Evolutionary conservation across 2,113 vertebrate species (phyloP).

Genomic region (Peromyscus leucopus): DNA sequence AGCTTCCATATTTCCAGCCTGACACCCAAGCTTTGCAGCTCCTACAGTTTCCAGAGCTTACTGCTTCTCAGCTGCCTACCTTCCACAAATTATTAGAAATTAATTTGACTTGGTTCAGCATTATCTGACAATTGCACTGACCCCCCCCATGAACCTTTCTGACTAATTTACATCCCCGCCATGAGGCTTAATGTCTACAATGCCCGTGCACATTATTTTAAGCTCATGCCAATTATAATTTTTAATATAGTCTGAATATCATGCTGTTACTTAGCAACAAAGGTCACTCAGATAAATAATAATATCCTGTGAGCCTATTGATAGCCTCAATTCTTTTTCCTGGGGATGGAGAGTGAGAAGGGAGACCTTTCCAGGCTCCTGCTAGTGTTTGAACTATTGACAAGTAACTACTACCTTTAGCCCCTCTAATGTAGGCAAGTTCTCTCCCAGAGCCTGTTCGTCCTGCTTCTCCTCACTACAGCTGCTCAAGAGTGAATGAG

Average conservation of each 20-base stretch:
- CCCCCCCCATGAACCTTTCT: constrained; percentile 76
- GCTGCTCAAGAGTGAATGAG: neutral
- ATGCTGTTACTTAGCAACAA: constrained; percentile 83
- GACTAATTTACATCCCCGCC: constrained; percentile 81
- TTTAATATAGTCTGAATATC: constrained; percentile 83
- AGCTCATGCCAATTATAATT: constrained; percentile 82
- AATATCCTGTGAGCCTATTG: constrained; percentile 71
- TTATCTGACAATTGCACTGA: constrained; percentile 83
- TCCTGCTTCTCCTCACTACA: neutral
- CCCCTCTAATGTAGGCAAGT: neutral
- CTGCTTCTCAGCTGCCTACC: constrained; percentile 70
- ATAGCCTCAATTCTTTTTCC: constrained; percentile 73
- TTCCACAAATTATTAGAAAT: constrained; percentile 79
- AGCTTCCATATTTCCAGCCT: constrained; percentile 76
- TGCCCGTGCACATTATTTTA: constrained; percentile 80
- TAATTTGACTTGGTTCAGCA: constrained; percentile 85
- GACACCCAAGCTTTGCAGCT: constrained; percentile 68
- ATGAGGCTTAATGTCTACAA: constrained; percentile 77
- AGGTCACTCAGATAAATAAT: constrained; percentile 83
- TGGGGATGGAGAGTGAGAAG: constrained; percentile 49
- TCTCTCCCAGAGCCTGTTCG: neutral
- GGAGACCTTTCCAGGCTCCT: neutral
- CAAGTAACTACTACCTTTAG: neutral
- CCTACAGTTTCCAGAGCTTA: constrained; percentile 69
- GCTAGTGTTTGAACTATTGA: constrained; percentile 47